Evolutionary conservation across 2,888 invertebrate genomes (phyloP), one percentile per base, ranked within the genome.

Genomic region (Oscheius sp.): DNA sequence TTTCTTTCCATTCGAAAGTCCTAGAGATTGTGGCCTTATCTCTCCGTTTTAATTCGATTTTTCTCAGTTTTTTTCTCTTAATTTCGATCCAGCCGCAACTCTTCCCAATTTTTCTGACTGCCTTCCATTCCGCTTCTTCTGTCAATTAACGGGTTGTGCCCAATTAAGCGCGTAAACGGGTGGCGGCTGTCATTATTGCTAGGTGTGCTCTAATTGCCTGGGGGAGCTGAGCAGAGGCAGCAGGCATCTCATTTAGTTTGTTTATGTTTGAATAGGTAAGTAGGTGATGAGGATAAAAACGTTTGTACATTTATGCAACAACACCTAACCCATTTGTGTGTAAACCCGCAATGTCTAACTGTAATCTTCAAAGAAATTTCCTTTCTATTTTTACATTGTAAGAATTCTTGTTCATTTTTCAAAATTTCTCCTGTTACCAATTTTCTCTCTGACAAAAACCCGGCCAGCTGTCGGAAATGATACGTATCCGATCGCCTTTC

Each of bases 111-210:
- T n/a, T n/a, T n/a, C n/a, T n/a, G n/a, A 22, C 47, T 47, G 17
- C 36, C 36, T 36, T 36, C 36, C 36, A 22, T 22, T 47, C 47
- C 14, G 20, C 47, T 54, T 22, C n/a, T 17, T 30, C 17, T 54
- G 54, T 54, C 54, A 54, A 54, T 54, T 54, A 54, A 54, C 54
- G 4, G 5, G 33, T 9, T 44, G 26, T 26, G 41, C 44, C 30
- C 59, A 59, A 59, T 59, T 59, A 59, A 44, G 44, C 59, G 59
- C 59, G 26, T 59, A 59, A 59, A 59, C 59, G 54, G 33, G 33
- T 54, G 54, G n/a, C 59, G 44, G n/a, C 44, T 26, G 41, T 57
- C 59, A 59, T 59, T 59, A 59, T 59, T 41, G 20, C 54, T 41
- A 59, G 59, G 59, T 59, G 57, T 56, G 56, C 22, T 30, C 54